Base-by-base conservation (phyloP, 2,888 invertebrate genomes). In the Cheilosia soror region DNA sequence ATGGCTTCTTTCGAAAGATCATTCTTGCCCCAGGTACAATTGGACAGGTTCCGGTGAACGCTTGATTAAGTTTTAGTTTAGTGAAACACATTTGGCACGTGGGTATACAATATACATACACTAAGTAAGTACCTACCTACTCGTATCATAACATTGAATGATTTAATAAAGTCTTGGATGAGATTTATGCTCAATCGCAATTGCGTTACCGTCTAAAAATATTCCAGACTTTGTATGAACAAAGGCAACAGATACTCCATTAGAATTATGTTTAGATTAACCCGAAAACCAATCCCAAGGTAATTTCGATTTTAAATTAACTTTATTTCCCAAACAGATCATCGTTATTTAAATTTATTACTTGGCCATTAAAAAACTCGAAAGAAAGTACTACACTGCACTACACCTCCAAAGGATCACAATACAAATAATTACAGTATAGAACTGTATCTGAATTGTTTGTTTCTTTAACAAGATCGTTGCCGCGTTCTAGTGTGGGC, bases 291-390 rank as follows among this genome's bases (percentile, higher is more conserved):
- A 47, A 66, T 11, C 33, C 63, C 31, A 68, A 63, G 33, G 68
- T 15, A 55, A 53, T 51, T 62, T 40, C 25, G 25, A 53, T 29
- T 79, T 65, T 27, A 53, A 79, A 58, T 65, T 44, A 31, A 79
- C 49, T 69, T 68, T 47, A 51, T 42, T 27, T 11, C 40, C 69
- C 73, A 51, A 68, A 63, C 57, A 75, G 51, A 75, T 73, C 73
- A 79, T 79, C 83, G 57, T 79, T 73, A 51, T 78, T 73, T 69
- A 63, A 78, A 83, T 83, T 78, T 78, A 73, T 69, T 73, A 31
- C 78, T 68, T 49, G 15, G 33, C 72, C 66, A 68, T 83, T 62
- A 68, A 72, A 69, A 77, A 47, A 49, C 49, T 37, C 9, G 11
- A 44, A 29, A 40, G 4, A 53, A 40, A 40, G 6, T 5, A 75